Conservation (phyloP, 2,888 invertebrate genomes). For the Hypomecis punctinalis region DNA sequence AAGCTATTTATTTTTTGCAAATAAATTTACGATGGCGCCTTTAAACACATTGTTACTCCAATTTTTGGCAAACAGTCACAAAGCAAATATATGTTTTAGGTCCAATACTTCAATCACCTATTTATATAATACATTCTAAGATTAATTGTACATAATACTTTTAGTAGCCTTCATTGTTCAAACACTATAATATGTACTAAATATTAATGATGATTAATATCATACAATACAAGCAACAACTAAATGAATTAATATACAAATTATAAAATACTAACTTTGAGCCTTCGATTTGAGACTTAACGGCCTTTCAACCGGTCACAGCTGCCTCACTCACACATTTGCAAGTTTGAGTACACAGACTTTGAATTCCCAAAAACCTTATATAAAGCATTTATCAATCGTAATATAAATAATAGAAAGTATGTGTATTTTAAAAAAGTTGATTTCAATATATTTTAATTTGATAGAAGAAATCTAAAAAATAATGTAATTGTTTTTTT, state of each 20-base stretch:
- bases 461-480: too few species aligned
- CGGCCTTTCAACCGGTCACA: background rate
- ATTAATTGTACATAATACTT: conserved; percentile 26
- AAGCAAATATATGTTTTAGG: background rate
- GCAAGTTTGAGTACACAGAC: too few species aligned
- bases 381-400: too few species aligned
- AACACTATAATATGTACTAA: conserved; percentile 12
- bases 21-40: too few species aligned
- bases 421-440: too few species aligned
- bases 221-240: conserved; percentile 8
- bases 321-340: background rate
- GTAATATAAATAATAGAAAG: too few species aligned
- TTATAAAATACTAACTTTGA: conserved; percentile 13
- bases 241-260: conserved; percentile 5
- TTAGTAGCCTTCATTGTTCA: conserved; percentile 27
- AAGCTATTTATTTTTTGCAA: too few species aligned
- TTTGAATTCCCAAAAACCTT: too few species aligned
- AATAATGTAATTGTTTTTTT: too few species aligned
- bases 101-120: conserved; percentile 4
- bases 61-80: too few species aligned
- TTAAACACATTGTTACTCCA: too few species aligned
- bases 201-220: background rate
- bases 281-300: conserved; percentile 9
- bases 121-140: conserved; percentile 1
- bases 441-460: too few species aligned